These are phyloP conservation scores for Phoenicopterus ruber DNA, from an alignment of 2,113 vertebrate genomes.

Conservation along the genomic window DNA sequence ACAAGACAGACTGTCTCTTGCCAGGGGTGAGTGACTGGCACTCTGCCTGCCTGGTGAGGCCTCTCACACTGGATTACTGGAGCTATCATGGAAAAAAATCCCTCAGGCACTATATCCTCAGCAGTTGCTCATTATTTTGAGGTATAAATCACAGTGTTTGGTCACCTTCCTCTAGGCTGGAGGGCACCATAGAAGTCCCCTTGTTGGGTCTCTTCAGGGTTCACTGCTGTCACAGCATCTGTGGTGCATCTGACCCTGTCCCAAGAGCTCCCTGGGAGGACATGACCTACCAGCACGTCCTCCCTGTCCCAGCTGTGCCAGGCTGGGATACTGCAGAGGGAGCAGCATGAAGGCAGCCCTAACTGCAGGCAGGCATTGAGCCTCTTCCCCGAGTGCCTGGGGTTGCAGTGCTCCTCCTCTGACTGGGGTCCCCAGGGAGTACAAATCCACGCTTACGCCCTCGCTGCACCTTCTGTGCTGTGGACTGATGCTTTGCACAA, in stretches of 20 bases:
- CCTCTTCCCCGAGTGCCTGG: background rate
- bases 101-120: background rate
- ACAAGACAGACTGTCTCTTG: background rate
- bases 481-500: background rate
- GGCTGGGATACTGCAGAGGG: background rate
- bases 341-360: background rate
- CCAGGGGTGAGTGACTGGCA: background rate
- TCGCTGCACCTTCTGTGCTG: background rate
- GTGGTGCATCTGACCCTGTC: background rate
- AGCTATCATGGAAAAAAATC: background rate
- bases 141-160: background rate
- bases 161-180: background rate
- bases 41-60: background rate
- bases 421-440: background rate
- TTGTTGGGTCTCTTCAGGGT: background rate
- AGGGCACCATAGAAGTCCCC: background rate
- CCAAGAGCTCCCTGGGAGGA: background rate
- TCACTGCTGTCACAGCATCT: background rate
- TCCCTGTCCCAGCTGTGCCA: background rate
- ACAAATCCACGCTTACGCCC: background rate
- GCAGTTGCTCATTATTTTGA: background rate
- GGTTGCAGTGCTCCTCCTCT: background rate
- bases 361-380: background rate
- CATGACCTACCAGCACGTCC: accelerated
- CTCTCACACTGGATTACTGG: background rate